Base-by-base conservation (phyloP, 2,888 invertebrate genomes). In the Caenorhabditis sulstoni region DNA sequence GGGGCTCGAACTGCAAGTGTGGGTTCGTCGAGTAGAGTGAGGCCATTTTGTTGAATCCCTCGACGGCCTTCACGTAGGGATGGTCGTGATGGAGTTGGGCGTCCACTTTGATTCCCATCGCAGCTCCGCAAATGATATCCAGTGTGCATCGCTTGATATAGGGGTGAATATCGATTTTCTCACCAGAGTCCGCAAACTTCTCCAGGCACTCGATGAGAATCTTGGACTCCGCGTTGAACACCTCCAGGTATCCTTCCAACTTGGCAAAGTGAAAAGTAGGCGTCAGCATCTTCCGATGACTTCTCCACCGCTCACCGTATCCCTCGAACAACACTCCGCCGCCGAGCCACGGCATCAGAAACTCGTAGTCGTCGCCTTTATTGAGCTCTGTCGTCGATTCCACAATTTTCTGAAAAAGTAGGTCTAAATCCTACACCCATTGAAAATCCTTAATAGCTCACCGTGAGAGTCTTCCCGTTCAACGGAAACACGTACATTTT, bases 181-280 rank as follows among this genome's bases (percentile, higher is more conserved):
- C 73, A 11, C 78, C 82, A 5, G 80, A 87, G 7, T 87, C 89
- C 1, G 84, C 84, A 22, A 85, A 83, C 18, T 84, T 70, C 35
- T 86, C 83, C 37, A 92, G 81, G 57, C 88, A 89, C 8, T 90
- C 83, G 29, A 90, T 81, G 79, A 92, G 82, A 23, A 91, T 87
- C 70, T 87, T 44, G 0, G 75, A 67, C 22, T 75, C 67, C 16
- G 12, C 16, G 23, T 75, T 62, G 35, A 75, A 75, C 5, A 75
- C 75, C 66, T 71, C 78, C 55, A 65, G n/a, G 18, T 70, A 92
- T 73, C 91, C 91, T 50, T 91, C 87, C 50, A 92, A 87, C 59
- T 92, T 92, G 47, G 90, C 90, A 85, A 92, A 92, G 84, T 92
- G 92, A 83, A 92, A 92, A 1, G 92, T 90, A 16, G 92, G 92